Evolutionary conservation across 1,140 invertebrate species (phyloP).

Genomic region (Hesperophylax magnus): DNA sequence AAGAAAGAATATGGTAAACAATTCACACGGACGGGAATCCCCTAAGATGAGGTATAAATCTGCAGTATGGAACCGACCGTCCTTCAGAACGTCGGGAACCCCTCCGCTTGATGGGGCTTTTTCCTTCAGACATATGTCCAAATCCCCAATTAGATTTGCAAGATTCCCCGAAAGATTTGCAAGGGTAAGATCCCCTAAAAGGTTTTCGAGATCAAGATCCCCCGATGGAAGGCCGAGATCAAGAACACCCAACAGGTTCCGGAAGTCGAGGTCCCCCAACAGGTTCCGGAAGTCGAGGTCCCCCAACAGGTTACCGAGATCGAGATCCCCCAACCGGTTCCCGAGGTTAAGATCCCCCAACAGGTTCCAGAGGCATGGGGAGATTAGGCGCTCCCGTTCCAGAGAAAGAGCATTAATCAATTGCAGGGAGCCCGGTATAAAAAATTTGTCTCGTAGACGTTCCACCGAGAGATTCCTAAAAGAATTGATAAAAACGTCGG

Average conservation of each 20-base stretch:
- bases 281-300: too few species aligned
- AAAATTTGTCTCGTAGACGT: background rate
- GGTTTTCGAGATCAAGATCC: background rate
- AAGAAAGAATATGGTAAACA: background rate
- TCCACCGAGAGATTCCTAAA: background rate
- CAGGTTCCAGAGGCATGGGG: background rate
- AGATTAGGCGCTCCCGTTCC: background rate
- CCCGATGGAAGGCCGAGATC: background rate
- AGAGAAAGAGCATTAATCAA: background rate
- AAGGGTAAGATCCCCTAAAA: background rate
- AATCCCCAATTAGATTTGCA: too few species aligned
- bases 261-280: too few species aligned
- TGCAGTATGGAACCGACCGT: too few species aligned
- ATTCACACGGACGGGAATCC: too few species aligned
- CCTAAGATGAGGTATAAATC: too few species aligned
- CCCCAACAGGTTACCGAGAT: too few species aligned
- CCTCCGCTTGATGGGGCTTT: too few species aligned
- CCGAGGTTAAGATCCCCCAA: background rate
- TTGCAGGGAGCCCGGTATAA: background rate
- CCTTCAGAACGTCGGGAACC: too few species aligned
- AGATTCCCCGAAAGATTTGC: too few species aligned
- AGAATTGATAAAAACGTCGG: conserved; percentile 28
- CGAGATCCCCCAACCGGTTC: background rate
- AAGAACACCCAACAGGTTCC: background rate
- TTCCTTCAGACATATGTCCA: too few species aligned